Evolutionary conservation across 30 jellyfish, hydroid and myxozoan genomes (phyloP).

Genomic region (Mastigias papua): DNA sequence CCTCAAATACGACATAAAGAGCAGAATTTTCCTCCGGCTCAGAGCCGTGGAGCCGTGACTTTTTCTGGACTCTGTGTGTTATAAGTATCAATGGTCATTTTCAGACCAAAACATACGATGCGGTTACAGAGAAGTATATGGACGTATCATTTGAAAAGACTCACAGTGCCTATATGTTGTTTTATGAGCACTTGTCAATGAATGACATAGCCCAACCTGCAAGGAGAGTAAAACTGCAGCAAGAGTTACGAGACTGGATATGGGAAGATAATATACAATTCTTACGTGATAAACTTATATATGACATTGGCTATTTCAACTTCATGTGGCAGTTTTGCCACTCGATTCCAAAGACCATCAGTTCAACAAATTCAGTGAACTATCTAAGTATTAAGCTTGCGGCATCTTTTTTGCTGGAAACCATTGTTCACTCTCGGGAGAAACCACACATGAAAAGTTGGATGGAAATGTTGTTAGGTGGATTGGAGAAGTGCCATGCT

Average conservation of each 20-base stretch:
- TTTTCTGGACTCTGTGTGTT: background rate
- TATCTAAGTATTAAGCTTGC: constrained; percentile 85
- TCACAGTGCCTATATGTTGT: constrained; percentile 97
- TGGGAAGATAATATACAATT: constrained; percentile 92
- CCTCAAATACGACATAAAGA: too few relatives aligned
- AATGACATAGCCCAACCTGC: constrained; percentile 62
- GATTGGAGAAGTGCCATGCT: constrained; percentile 84
- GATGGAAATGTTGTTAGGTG: constrained; percentile 87
- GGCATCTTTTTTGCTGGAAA: constrained; percentile 85
- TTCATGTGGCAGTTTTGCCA: constrained; percentile 96
- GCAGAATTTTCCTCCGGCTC: too few relatives aligned
- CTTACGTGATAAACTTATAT: constrained; percentile 87
- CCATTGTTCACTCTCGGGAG: constrained; percentile 93
- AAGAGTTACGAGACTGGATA: constrained; percentile 84
- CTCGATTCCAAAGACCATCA: constrained; percentile 80
- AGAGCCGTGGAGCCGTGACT: too few relatives aligned
- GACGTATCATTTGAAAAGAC: constrained; percentile 96
- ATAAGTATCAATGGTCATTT: background rate
- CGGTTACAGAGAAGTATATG: constrained; percentile 97
- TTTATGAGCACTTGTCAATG: constrained; percentile 87
- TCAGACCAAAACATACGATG: constrained; percentile 95
- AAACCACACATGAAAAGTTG: constrained; percentile 95
- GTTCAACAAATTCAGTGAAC: constrained; percentile 35
- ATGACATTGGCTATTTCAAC: constrained; percentile 84
- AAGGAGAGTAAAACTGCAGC: constrained; percentile 51